phyloP scores from a whole-genome alignment of 2,113 vertebrate species.

The Tachycineta bicolor region DNA sequence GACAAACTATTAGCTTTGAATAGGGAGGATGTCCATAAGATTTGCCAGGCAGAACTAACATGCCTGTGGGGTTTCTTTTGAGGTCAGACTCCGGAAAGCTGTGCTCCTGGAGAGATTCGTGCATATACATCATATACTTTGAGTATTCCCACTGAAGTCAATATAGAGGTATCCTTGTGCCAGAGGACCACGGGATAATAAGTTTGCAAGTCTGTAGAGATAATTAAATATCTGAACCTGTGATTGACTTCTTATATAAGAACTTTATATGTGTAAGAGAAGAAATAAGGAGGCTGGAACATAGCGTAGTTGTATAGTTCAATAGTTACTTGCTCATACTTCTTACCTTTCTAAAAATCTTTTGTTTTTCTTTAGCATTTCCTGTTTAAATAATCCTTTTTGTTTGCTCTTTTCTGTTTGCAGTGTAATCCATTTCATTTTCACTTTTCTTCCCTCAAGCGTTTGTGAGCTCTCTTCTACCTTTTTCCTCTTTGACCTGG shows the following conservation, averaged over 20 bases:
- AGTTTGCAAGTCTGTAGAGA: background rate
- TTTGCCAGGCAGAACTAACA: background rate
- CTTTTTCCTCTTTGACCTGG: slow-evolving; percentile 33
- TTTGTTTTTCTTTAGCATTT: background rate
- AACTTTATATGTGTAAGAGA: background rate
- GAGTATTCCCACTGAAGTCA: background rate
- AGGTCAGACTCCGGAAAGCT: background rate
- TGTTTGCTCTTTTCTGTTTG: slow-evolving; percentile 16
- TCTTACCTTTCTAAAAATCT: background rate
- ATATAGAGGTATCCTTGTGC: background rate
- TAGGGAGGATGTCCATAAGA: background rate
- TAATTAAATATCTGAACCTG: background rate
- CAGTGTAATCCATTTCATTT: slow-evolving; percentile 33
- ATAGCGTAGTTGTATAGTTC: background rate
- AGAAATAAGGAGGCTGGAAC: background rate
- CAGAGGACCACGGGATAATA: background rate
- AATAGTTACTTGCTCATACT: background rate
- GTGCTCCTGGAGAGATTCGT: background rate
- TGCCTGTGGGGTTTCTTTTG: background rate
- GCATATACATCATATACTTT: background rate
- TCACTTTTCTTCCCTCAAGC: background rate
- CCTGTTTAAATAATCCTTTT: background rate
- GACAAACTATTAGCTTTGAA: background rate
- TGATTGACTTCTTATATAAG: background rate
- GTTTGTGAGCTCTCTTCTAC: background rate